Base-by-base conservation (phyloP, 2,888 invertebrate species). In the Volucella zonaria region DNA sequence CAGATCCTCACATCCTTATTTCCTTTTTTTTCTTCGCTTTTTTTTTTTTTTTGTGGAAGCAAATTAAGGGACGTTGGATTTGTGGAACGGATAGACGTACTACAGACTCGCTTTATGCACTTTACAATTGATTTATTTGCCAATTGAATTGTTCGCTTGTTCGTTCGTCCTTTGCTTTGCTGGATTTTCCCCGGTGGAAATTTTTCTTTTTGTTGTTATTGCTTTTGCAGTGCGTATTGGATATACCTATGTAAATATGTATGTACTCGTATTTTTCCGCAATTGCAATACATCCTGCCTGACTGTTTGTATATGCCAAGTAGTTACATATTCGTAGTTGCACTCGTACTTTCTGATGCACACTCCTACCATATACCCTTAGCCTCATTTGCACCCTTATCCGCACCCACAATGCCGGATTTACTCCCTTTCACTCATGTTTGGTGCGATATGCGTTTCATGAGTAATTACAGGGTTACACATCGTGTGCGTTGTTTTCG, bases 41-140 rank as follows among this genome's bases (percentile, higher is more conserved):
- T 59, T n/a, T 12, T 54, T 45, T 54, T 54, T 23, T 61, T 73
- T 54, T 54, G 47, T 54, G 18, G 6, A 31, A 6, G 23, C 43
- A 45, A 62, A 67, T 67, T 67, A 54, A 67, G 67, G 40, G 47
- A 15, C 56, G 42, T n/a, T 8, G 40, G 31, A 54, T 45, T 31
- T 56, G 47, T 31, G 31, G 62, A n/a, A 51, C 18, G 70, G 75
- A 15, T 40, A 51, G 75, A 66, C 40, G 38, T 58, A 59, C 62
- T 74, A 52, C 67, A 45, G 59, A 45, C 78, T 78, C 68, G 80
- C 83, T 83, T 83, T 80, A 83, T 80, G 75, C 83, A 83, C 83
- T 83, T 83, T 75, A 85, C 81, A 76, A 81, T 81, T 85, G 85
- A 85, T 85, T 81, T 85, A 81, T 81, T 85, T 81, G 81, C 85